Conservation (phyloP, 2,113 vertebrate genomes). For the Nymphicus hollandicus region DNA sequence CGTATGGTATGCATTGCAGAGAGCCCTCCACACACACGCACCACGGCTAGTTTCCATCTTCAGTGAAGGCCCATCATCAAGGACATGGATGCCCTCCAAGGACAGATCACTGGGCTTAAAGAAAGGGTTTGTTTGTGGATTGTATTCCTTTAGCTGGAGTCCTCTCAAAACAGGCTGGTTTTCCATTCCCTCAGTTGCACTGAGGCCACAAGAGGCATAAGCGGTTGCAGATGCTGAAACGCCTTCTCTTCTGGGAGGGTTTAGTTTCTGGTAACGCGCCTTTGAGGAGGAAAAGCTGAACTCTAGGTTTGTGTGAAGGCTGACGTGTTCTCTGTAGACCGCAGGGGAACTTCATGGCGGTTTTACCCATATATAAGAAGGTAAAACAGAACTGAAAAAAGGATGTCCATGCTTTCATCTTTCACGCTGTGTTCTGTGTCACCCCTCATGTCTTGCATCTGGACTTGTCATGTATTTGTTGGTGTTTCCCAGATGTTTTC, state of each 20-base stretch:
- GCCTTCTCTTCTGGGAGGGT: not conserved
- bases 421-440: fast-evolving
- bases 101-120: not conserved
- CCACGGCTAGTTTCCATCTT: not conserved
- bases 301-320: not conserved
- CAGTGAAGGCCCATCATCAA: fast-evolving
- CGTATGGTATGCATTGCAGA: not conserved
- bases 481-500: not conserved
- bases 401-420: not conserved
- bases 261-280: not conserved
- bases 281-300: not conserved
- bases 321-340: not conserved
- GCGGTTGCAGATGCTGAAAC: conserved; percentile 9
- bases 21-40: not conserved
- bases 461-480: not conserved
- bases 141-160: not conserved
- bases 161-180: not conserved
- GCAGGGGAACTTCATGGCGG: not conserved
- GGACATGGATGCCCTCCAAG: not conserved
- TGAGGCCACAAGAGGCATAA: not conserved
- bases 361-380: not conserved
- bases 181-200: not conserved
- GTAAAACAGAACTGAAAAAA: not conserved
- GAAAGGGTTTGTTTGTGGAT: not conserved
- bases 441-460: not conserved